Base-by-base conservation (phyloP, 2,113 vertebrate genomes). In the Recurvirostra avosetta region DNA sequence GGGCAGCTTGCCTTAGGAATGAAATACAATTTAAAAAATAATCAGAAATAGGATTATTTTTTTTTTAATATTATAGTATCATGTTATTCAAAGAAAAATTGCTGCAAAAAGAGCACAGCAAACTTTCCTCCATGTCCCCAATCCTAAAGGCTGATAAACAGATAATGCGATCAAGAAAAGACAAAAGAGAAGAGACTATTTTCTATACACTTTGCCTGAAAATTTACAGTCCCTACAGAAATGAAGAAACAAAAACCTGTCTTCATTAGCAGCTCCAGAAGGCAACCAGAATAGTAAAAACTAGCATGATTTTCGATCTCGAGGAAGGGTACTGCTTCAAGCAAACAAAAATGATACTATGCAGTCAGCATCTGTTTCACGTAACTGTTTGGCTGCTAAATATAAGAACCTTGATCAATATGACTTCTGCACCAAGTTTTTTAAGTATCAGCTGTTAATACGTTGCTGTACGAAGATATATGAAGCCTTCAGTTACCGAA, bases 361-460 rank as follows among this genome's bases (percentile, higher is more conserved):
- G 36, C 22, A 94, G 49, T 76, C 82, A 92, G 94, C 90, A 97
- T 96, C 87, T 97, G 93, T 96, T 97, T 97, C 95, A 89, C 61
- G 62, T 95, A 97, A 96, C 59, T 81, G 81, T 36, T 95, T 96
- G 91, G 84, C 92, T 91, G 92, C 84, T 94, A 38, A 90, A 96
- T 88, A 13, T 45, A 86, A 78, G 30, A 95, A 86, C 68, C 47
- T 95, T 75, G 59, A 92, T 80, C 76, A 81, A 70, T 36, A 25
- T 15, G 53, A 63, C 38, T 95, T 90, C 72, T 85, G 77, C 73
- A 75, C 29, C 76, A 71, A 95, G 67, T 52, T 92, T 89, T 96
- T 92, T 56, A 75, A 80, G 45, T 78, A 92, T 7, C 19, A 13
- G 34, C 84, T 88, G 47, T 56, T 85, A 81, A 85, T 84, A 72